Evolutionary conservation across 2,113 vertebrate species (phyloP).

Genomic region (Rana temporaria): DNA sequence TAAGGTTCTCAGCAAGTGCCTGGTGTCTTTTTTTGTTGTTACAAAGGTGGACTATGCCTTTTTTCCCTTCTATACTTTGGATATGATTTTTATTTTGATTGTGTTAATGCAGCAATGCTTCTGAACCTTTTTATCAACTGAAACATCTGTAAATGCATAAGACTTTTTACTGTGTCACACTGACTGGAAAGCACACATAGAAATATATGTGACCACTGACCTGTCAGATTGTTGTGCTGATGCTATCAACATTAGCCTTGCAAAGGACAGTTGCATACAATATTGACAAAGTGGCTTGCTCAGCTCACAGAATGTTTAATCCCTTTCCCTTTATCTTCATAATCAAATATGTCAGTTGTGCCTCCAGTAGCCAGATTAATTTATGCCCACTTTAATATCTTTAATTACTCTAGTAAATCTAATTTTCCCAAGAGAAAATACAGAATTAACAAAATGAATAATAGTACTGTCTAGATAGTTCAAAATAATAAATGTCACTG

Average conservation of each 20-base stretch:
- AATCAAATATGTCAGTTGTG: conserved; percentile 40
- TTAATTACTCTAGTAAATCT: conserved; percentile 38
- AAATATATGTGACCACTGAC: not conserved
- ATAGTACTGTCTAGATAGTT: not conserved
- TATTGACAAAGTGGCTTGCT: conserved; percentile 25
- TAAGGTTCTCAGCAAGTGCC: no score
- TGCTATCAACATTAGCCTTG: conserved; percentile 8
- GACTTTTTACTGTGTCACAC: not conserved
- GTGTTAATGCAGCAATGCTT: no score
- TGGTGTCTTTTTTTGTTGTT: no score
- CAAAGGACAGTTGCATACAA: conserved; percentile 15
- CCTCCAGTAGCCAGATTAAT: conserved; percentile 31
- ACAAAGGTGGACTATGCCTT: no score
- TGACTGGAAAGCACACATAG: not conserved
- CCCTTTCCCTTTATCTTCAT: conserved; percentile 30
- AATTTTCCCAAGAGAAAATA: conserved; percentile 16
- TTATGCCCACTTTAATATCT: conserved; percentile 36
- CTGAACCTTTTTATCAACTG: not conserved
- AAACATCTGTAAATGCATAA: not conserved
- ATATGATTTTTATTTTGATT: no score
- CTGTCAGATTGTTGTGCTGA: conserved; percentile 2
- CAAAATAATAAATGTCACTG: not conserved
- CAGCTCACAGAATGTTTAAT: conserved; percentile 22
- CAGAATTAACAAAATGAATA: conserved; percentile 30
- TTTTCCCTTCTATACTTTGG: no score